A percentile compares a stretch with the other conserved stretches of the same genome.
Conservation (phyloP, 2,113 vertebrate genomes). For the Clarias gariepinus region DNA sequence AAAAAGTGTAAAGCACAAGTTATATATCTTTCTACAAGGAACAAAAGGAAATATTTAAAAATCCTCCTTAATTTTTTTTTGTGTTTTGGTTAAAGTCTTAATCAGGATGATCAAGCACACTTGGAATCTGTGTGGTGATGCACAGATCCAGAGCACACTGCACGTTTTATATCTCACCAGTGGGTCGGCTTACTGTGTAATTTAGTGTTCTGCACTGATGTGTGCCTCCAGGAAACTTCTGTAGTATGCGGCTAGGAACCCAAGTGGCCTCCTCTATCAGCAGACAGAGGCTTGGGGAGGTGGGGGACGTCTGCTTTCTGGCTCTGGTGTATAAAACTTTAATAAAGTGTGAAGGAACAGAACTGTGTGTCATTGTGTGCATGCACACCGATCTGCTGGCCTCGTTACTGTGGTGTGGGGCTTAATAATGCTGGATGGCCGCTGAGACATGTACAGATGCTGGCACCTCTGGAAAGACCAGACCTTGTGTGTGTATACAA, state of each 20-base stretch:
- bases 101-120: background rate
- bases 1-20: background rate
- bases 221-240: background rate
- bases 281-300: background rate
- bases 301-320: background rate
- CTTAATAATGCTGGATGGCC: constrained; percentile 39
- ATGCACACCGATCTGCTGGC: constrained; percentile 23
- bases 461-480: constrained; percentile 18
- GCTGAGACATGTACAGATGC: constrained; percentile 37
- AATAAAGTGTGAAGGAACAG: constrained; percentile 45
- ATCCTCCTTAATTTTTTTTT: background rate
- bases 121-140: background rate
- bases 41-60: background rate
- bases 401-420: constrained; percentile 33
- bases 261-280: background rate
- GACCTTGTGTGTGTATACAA: background rate
- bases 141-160: background rate
- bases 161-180: background rate
- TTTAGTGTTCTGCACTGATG: constrained; percentile 18
- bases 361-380: constrained; percentile 37
- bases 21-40: background rate
- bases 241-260: background rate
- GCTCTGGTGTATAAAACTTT: constrained; percentile 46
- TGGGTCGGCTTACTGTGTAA: background rate
- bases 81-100: background rate